Base-by-base conservation (phyloP, 2,888 invertebrate species). In the Blastobasis adustella region DNA sequence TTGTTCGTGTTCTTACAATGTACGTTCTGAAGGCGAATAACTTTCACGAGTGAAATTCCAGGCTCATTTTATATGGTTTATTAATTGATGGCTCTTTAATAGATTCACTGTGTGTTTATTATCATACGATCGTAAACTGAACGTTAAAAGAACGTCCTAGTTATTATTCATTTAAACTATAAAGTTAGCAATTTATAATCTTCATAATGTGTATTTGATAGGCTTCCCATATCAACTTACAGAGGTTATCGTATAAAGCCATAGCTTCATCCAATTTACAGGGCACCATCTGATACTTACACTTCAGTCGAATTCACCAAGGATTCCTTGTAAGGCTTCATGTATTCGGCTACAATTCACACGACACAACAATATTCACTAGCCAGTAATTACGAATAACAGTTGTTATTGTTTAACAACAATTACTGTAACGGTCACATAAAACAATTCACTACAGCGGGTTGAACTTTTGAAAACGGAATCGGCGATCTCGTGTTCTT, bases 311-410 rank as follows among this genome's bases (percentile, higher is more conserved):
- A 56, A 54, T 58, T 56, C 56, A 54, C 59, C 60, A 69, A 59
- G 74, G 73, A 64, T 78, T 79, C 76, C 70, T 63, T 55, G 59
- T 68, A 74, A 58, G 75, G 77, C 72, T 76, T 80, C 69, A 66
- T 69, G 57, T 59, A 65, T 62, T 65, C 62, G 60, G 65, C 39
- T 44, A 56, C 56, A 61, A 62, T 58, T 53, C 58, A 64, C 60
- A 55, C 48, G 54, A 56, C 56, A 49, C 60, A 51, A 54, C 42
- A 46, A 39, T 50, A 48, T 47, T 49, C 45, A 50, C 23, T 23
- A 55, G 47, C 50, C 53, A 47, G 39, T 37, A 47, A 7, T 45
- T 46, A 45, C 9, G 9, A 45, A 39, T 47, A 51, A 54, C 52
- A 51, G 62, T 60, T 62, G 56, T 64, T 56, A 57, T 57, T 61